Evolutionary conservation across 2,888 invertebrate species (phyloP).

Genomic region (Theretra japonica): DNA sequence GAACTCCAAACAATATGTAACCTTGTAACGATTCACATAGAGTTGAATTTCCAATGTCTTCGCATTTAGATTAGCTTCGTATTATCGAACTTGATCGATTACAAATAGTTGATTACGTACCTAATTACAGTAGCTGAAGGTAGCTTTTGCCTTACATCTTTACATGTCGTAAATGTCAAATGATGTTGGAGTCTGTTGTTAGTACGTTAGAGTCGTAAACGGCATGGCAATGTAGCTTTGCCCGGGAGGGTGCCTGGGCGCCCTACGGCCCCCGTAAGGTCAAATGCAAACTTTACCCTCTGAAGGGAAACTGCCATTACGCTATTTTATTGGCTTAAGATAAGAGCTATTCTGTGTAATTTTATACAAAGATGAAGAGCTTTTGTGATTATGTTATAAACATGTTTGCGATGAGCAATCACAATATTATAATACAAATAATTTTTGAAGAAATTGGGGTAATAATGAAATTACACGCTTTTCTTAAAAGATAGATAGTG

Average conservation of each 20-base stretch:
- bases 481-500: not conserved
- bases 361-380: constrained; percentile 44
- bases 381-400: constrained; percentile 49
- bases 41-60: constrained; percentile 51
- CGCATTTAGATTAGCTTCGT: constrained; percentile 33
- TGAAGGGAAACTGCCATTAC: constrained; percentile 56
- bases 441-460: not conserved
- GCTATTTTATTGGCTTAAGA: constrained; percentile 63
- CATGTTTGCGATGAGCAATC: constrained; percentile 44
- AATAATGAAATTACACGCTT: not conserved
- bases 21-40: constrained; percentile 43
- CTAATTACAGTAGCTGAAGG: constrained; percentile 68
- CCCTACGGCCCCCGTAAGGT: constrained; percentile 55
- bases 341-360: constrained; percentile 52
- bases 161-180: constrained; percentile 36
- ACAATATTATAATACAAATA: constrained; percentile 24
- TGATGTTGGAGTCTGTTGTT: constrained; percentile 59
- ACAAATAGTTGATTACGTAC: constrained; percentile 68
- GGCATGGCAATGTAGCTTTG: constrained; percentile 40
- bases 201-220: constrained; percentile 49
- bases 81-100: constrained; percentile 60
- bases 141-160: constrained; percentile 57
- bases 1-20: constrained; percentile 39
- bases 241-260: constrained; percentile 44
- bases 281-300: constrained; percentile 66